phyloP scores from a whole-genome alignment of 2,797 vertebrate genomes.

The Anguilla marmorata region DNA sequence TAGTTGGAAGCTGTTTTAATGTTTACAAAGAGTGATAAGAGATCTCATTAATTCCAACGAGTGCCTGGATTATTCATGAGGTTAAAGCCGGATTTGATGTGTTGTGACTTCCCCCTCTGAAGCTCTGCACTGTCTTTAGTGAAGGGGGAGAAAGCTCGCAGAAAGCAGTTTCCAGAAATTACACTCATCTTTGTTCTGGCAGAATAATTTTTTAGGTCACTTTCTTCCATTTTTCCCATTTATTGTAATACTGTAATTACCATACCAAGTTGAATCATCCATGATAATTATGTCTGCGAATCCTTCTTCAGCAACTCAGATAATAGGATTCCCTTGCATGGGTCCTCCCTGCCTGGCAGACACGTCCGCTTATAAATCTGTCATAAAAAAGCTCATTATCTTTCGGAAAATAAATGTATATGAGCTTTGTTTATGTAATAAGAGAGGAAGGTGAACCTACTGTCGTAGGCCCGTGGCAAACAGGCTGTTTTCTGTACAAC shows the following conservation, averaged over 20 bases:
- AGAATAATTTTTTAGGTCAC: slow-evolving; percentile 45
- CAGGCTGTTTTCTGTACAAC: too few relatives aligned
- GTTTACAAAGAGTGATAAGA: slow-evolving; percentile 32
- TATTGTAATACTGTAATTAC: slow-evolving; percentile 55
- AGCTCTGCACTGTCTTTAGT: slow-evolving; percentile 19
- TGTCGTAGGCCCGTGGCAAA: not conserved
- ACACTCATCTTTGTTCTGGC: slow-evolving; percentile 40
- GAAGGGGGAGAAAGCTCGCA: slow-evolving; percentile 38
- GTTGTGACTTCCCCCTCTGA: slow-evolving; percentile 23
- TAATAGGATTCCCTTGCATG: slow-evolving; percentile 46
- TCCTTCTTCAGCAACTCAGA: slow-evolving; percentile 37
- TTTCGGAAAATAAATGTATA: slow-evolving; percentile 34
- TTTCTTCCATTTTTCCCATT: slow-evolving; percentile 33
- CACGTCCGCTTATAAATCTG: slow-evolving; percentile 31
- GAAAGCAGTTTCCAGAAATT: slow-evolving; percentile 29
- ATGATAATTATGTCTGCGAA: slow-evolving; percentile 49
- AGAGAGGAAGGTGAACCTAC: not conserved
- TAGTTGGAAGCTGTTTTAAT: not conserved
- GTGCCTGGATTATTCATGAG: slow-evolving; percentile 27
- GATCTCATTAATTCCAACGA: slow-evolving; percentile 22
- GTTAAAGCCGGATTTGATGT: slow-evolving; percentile 18
- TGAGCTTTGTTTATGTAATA: slow-evolving; percentile 32
- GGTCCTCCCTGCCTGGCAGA: slow-evolving; percentile 27
- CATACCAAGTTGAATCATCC: slow-evolving; percentile 51
- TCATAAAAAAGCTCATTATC: slow-evolving; percentile 44